Percentiles rank a stretch among this genome's conserved stretches.
These are phyloP conservation scores for Brachyrhaphis roseni DNA, from an alignment of 2,797 vertebrate genomes.

Conservation along the genomic window DNA sequence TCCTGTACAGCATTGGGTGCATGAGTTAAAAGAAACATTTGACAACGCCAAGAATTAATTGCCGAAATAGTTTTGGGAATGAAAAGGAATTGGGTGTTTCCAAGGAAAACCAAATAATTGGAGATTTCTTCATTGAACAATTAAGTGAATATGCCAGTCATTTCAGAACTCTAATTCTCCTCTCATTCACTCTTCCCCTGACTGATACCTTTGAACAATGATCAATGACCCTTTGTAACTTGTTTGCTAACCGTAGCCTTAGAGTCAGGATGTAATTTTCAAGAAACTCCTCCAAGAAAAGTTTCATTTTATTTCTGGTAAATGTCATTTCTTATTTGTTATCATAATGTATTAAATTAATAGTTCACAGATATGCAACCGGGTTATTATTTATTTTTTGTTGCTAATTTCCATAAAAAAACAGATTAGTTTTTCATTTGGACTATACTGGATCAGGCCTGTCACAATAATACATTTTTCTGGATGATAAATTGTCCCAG, in stretches of 20 bases:
- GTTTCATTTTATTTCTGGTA: neutral
- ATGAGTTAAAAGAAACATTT: constrained; percentile 22
- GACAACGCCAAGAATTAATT: constrained; percentile 47
- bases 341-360: neutral
- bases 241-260: neutral
- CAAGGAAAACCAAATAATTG: neutral
- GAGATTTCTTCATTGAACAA: neutral
- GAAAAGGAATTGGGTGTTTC: constrained; percentile 24
- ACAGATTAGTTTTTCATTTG: neutral
- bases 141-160: neutral
- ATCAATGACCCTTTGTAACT: neutral
- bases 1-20: constrained; percentile 12
- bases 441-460: neutral
- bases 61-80: constrained; percentile 5
- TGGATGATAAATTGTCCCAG: no score
- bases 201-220: neutral
- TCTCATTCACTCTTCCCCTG: neutral
- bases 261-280: neutral
- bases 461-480: no score
- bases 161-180: neutral
- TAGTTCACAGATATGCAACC: neutral
- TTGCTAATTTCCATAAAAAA: neutral
- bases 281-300: neutral
- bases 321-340: neutral
- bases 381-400: neutral